Evolutionary conservation across 2,113 vertebrate genomes (phyloP).

Genomic region (Scalopus aquaticus): DNA sequence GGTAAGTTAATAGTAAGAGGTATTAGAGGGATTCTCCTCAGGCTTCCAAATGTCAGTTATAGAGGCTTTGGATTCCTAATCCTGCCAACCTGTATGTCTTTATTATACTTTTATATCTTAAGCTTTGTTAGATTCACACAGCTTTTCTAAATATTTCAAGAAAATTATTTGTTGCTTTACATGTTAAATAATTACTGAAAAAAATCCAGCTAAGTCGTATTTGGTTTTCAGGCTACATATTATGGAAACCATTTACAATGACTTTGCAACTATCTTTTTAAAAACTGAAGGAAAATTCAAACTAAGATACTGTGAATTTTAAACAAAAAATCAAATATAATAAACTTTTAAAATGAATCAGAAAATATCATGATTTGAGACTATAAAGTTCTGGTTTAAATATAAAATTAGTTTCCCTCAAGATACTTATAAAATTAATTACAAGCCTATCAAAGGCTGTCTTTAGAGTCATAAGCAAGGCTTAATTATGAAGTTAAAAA

Average conservation of each 20-base stretch:
- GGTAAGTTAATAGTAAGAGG: background rate
- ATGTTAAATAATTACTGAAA: background rate
- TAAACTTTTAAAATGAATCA: background rate
- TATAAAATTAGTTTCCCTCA: background rate
- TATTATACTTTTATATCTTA: background rate
- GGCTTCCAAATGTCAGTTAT: background rate
- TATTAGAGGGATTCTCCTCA: too few species aligned
- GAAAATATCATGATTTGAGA: background rate
- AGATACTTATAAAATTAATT: background rate
- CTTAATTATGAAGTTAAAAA: slow-evolving; percentile 20
- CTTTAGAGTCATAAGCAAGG: background rate
- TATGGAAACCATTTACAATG: background rate
- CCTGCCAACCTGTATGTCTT: background rate
- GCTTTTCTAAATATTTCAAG: background rate
- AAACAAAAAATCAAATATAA: background rate
- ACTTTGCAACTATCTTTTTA: background rate
- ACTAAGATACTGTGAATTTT: background rate
- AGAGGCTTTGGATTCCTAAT: background rate
- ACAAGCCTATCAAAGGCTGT: background rate
- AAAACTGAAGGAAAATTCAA: slow-evolving; percentile 10
- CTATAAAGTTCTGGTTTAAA: background rate
- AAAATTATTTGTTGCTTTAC: background rate
- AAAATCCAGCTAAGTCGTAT: background rate
- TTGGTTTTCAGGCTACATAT: background rate
- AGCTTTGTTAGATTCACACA: background rate